Percentiles rank a stretch among this genome's conserved stretches.
Evolutionary conservation across 2,113 vertebrate species (phyloP).

Genomic region (Nestor notabilis): DNA sequence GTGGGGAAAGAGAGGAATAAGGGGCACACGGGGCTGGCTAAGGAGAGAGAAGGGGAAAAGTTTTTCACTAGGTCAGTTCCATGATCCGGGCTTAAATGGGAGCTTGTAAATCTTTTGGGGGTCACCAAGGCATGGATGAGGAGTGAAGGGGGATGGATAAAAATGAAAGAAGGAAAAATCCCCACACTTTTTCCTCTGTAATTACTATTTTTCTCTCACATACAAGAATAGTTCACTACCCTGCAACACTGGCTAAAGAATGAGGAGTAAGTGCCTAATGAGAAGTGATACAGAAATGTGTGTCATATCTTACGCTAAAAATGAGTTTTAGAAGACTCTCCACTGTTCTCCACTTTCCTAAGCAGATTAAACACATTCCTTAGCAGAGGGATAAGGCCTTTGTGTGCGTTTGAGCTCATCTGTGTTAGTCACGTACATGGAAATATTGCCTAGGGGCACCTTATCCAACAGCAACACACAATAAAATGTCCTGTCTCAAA

Average conservation of each 20-base stretch:
- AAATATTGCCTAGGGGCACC: not conserved
- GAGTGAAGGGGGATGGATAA: not conserved
- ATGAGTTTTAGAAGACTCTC: not conserved
- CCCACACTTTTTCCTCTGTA: not conserved
- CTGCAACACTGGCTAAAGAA: not conserved
- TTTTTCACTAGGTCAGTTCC: not conserved
- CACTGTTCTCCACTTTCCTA: not conserved
- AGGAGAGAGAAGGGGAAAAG: not conserved
- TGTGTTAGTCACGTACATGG: not conserved
- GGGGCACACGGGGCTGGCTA: not conserved
- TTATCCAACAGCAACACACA: not conserved
- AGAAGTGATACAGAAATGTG: not conserved
- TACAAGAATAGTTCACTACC: not conserved
- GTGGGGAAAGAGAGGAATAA: not conserved
- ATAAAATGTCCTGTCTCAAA: not conserved
- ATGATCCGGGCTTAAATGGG: not conserved
- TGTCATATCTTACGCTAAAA: not conserved
- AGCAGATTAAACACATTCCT: not conserved
- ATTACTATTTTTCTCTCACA: not conserved
- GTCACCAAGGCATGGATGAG: not conserved
- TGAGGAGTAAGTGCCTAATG: not conserved
- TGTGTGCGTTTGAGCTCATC: not conserved
- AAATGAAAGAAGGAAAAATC: fast-evolving
- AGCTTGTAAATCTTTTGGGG: not conserved
- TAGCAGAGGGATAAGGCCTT: not conserved